Evolutionary conservation across 2,797 vertebrate genomes (phyloP), one percentile per base, ranked within the genome.

Genomic region (Dallia pectoralis): DNA sequence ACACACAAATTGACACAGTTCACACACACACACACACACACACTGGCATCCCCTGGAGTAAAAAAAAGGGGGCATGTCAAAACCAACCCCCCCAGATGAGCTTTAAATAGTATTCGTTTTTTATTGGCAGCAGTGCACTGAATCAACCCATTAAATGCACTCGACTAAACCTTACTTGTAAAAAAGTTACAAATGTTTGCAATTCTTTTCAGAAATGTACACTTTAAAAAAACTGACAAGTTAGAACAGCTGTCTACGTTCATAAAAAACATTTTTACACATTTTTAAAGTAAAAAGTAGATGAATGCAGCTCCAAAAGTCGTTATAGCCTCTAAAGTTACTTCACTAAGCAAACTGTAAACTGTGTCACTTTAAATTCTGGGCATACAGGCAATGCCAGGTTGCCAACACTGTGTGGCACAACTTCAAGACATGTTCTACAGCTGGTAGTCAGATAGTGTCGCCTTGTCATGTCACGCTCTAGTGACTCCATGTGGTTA

Each of bases 91-190:
- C 83, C 63, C 69, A 75, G 78, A 87, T 79, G 71, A 87, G 77
- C 87, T 88, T 89, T 88, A 87, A 92, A 89, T 88, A 89, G 80
- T 82, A 16, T 18, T 85, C 71, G 75, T 82, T 69, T 84, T 89
- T 91, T 86, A 91, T 88, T 85, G 78, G 84, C 77, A 87, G 82
- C 86, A 84, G 80, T 87, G 79, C 4, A 4, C 48, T 68, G 73
- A 71, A 82, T 79, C 73, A 76, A 82, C 63, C 77, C 69, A 79
- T 82, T 84, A 84, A 81, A 85, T 70, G 53, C 67, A 44, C 19
- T 40, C 22, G 40, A 36, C 71, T 71, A 62, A 8, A 4, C 69
- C 22, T 36, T 36, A n/a, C 64, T 73, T 16, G 2, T 30, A 49
- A 12, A 71, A n/a, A 74, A 76, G 78, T 73, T 65, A 30, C 59